Base-by-base conservation (phyloP, 2,113 vertebrate genomes). In the Esox niger region DNA sequence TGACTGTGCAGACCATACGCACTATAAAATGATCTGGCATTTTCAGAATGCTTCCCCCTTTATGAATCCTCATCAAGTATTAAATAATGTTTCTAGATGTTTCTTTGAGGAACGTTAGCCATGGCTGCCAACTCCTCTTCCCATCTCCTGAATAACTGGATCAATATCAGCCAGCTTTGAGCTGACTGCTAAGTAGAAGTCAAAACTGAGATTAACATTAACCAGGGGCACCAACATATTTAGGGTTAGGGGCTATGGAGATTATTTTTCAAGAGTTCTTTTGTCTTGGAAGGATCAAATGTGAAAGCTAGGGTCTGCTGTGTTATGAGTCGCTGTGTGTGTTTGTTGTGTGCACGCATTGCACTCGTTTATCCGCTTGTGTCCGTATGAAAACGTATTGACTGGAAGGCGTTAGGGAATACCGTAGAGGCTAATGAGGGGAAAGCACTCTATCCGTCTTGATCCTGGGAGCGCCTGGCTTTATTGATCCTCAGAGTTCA, bases 401-500 rank as follows among this genome's bases (percentile, higher is more conserved):
- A 61, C n/a, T 61, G 20, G 20, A 6, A 30, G 20, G 59, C 31
- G 20, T 61, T 4, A 6, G 20, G 4, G 32, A 61, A 46, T 32
- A 43, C 38, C 13, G 38, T 4, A 17, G 32, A 7, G 58, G 20
- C 52, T 35, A 72, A 71, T 76, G 30, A 72, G 43, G n/a, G 43
- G n/a, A 66, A 59, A 59, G 46, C 66, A 64, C 33, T 57, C 57
- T 26, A 58, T 63, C 59, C 55, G 43, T 56, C 47, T 69, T 75
- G 62, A 60, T 68, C 43, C 58, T 32, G 31, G 21, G 32, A 62
- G 62, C 31, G 26, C 23, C 31, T 25, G 21, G 62, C 15, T 66
- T 55, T 69, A 66, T 73, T 60, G 70, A 73, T 70, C 60, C 25
- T 11, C 57, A 20, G 47, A 58, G 27, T 57, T 77, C 66, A 73